Conservation (phyloP, 1,140 invertebrate genomes). For the Pseudachorutes palmiensis region DNA sequence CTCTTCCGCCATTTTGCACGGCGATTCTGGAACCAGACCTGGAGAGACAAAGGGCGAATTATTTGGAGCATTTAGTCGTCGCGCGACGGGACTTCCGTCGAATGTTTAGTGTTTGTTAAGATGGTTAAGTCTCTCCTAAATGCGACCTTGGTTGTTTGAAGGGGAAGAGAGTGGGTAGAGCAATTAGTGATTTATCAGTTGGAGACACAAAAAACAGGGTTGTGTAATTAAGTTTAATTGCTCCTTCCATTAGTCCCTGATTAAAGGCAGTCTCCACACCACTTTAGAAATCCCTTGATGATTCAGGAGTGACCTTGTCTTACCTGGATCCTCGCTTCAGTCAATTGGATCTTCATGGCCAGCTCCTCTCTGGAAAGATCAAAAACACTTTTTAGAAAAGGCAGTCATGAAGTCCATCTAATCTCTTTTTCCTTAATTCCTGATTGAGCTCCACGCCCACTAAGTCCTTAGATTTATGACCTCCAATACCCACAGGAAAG, state of each 20-base stretch:
- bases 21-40: conserved; percentile 50
- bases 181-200: neutral
- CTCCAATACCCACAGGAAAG: neutral
- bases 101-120: too few species aligned
- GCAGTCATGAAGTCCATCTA: too few species aligned
- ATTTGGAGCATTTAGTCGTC: neutral
- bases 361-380: conserved; percentile 76
- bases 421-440: too few species aligned
- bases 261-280: conserved; percentile 7
- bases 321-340: conserved; percentile 97
- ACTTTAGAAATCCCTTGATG: too few species aligned
- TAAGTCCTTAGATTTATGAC: neutral
- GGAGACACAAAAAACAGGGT: conserved; percentile 15
- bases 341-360: conserved; percentile 93
- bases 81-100: too few species aligned
- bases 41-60: conserved; percentile 21
- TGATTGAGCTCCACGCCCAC: too few species aligned
- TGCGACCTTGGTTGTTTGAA: too few species aligned
- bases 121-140: too few species aligned
- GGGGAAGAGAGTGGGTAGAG: neutral
- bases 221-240: conserved; percentile 26
- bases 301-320: too few species aligned
- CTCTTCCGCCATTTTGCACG: conserved; percentile 46
- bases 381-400: neutral
- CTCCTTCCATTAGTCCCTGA: conserved; percentile 4